Evolutionary conservation across 2,888 invertebrate genomes (phyloP).

Genomic region (Dryocosmus kuriphilus): DNA sequence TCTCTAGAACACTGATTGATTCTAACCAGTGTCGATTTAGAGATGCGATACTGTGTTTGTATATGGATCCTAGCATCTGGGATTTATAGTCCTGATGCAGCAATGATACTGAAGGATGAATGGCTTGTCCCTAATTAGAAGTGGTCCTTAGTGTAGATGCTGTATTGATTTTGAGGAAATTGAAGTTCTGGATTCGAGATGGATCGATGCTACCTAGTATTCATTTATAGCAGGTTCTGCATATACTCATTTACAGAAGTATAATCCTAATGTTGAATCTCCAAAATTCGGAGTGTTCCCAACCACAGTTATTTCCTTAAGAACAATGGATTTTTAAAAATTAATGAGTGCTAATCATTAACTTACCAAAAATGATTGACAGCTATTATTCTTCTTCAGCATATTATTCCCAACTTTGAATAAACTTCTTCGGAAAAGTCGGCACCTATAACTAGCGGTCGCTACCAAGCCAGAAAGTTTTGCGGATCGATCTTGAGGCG

Average conservation of each 20-base stretch:
- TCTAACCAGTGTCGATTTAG: too few species aligned
- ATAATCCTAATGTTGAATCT: neutral
- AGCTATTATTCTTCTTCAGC: neutral
- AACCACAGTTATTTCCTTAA: too few species aligned
- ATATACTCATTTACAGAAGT: neutral
- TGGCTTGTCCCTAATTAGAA: constrained; percentile 20
- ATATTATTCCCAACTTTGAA: constrained; percentile 1
- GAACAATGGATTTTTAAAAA: too few species aligned
- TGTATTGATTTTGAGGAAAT: neutral
- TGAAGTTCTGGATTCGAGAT: neutral
- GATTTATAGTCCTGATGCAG: too few species aligned
- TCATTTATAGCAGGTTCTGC: neutral
- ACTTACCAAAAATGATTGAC: neutral
- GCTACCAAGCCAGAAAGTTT: constrained; percentile 68
- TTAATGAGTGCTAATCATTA: neutral
- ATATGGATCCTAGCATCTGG: too few species aligned
- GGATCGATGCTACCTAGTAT: neutral
- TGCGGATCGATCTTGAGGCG: constrained; percentile 64
- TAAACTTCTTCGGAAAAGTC: neutral
- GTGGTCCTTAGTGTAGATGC: neutral
- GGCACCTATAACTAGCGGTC: constrained; percentile 49
- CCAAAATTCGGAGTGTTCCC: neutral
- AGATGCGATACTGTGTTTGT: too few species aligned
- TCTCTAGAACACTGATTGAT: too few species aligned
- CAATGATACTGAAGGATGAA: neutral